Evolutionary conservation across 2,888 invertebrate species (phyloP).

Genomic region (Portevinia maculata): DNA sequence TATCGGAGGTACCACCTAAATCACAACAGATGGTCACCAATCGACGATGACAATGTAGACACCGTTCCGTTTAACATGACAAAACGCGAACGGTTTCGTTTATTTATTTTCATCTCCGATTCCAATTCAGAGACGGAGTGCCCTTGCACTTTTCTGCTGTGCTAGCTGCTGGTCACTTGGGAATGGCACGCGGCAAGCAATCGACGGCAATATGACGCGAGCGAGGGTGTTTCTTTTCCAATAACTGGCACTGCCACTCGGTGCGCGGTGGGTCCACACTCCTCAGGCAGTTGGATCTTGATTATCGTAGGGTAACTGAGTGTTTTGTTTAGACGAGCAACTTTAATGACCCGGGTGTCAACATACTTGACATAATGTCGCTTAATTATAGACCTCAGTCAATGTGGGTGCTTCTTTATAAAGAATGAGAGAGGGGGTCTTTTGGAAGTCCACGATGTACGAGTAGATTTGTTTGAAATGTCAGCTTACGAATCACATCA

Average conservation of each 20-base stretch:
- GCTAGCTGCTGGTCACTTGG: constrained; percentile 16
- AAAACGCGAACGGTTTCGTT: constrained; percentile 44
- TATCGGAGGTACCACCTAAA: constrained; percentile 30
- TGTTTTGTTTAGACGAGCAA: constrained; percentile 49
- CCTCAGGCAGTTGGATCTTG: constrained; percentile 21
- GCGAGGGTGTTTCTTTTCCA: constrained; percentile 39
- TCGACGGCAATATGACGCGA: constrained; percentile 48
- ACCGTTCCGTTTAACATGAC: constrained; percentile 49
- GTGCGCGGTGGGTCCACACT: not conserved
- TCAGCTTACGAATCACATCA: too few species aligned
- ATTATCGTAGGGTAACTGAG: constrained; percentile 42
- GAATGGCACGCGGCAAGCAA: constrained; percentile 61
- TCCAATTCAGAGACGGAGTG: constrained; percentile 62
- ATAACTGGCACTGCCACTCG: not conserved
- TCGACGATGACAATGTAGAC: constrained; percentile 43
- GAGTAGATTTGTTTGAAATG: not conserved
- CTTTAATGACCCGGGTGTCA: constrained; percentile 63
- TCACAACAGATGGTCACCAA: constrained; percentile 62
- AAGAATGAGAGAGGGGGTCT: not conserved
- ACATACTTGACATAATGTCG: constrained; percentile 65
- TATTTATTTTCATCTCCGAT: constrained; percentile 65
- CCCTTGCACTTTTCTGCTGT: constrained; percentile 66
- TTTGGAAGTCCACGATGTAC: not conserved
- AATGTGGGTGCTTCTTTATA: constrained; percentile 50
- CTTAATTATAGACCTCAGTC: constrained; percentile 56